phyloP scores from a whole-genome alignment of 1,140 invertebrate genomes.

The Diorhabda sublineata region DNA sequence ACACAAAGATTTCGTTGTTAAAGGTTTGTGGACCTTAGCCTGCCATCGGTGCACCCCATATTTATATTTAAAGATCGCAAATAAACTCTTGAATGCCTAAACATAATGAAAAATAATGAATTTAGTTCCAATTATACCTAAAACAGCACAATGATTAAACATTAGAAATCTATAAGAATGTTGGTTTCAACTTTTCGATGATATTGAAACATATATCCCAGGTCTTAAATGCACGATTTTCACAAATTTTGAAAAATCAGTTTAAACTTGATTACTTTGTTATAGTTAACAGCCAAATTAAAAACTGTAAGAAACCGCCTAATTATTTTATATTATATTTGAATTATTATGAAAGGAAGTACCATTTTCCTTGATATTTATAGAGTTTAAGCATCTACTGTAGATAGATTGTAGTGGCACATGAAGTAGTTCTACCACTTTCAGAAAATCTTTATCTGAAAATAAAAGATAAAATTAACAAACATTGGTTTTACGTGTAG shows the following conservation, averaged over 20 bases:
- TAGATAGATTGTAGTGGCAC: constrained; percentile 76
- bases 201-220: too few species aligned
- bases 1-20: too few species aligned
- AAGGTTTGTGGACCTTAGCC: too few species aligned
- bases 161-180: too few species aligned
- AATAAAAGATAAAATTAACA: constrained; percentile 17
- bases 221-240: too few species aligned
- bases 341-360: constrained; percentile 4
- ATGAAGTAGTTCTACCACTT: constrained; percentile 80
- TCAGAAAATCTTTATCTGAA: constrained; percentile 76
- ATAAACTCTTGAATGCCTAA: too few species aligned
- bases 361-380: constrained; percentile 24
- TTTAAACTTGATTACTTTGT: not conserved
- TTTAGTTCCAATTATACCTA: too few species aligned
- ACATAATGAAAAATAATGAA: too few species aligned
- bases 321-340: not conserved
- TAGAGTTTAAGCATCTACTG: constrained; percentile 13
- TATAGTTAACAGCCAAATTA: constrained; percentile 8
- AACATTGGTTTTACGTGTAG: not conserved
- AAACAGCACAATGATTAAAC: too few species aligned
- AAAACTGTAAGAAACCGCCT: constrained; percentile 4
- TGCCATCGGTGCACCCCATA: too few species aligned
- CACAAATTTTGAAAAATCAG: not conserved
- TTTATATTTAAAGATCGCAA: too few species aligned
- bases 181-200: too few species aligned